Evolutionary conservation across 2,797 vertebrate species (phyloP).

Genomic region (Mastacembelus armatus): DNA sequence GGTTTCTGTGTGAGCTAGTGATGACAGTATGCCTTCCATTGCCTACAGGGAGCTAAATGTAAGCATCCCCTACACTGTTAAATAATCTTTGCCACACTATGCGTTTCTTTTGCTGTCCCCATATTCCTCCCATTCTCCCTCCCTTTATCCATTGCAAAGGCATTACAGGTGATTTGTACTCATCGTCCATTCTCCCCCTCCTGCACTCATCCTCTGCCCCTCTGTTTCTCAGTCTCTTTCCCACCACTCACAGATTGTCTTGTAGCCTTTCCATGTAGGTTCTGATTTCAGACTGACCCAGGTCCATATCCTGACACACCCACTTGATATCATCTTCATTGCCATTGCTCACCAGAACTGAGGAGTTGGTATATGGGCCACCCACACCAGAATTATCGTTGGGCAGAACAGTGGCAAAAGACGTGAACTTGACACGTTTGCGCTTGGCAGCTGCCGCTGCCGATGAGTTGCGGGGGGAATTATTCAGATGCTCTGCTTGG

Average conservation of each 20-base stretch:
- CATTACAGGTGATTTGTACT: conserved; percentile 87
- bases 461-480: conserved; percentile 83
- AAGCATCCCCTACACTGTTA: conserved; percentile 23
- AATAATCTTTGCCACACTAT: conserved; percentile 16
- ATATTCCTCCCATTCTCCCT: conserved; percentile 67
- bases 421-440: conserved; percentile 98
- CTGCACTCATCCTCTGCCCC: conserved; percentile 53
- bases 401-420: conserved; percentile 94
- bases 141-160: conserved; percentile 83
- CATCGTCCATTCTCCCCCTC: conserved; percentile 59
- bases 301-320: conserved; percentile 97
- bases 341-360: conserved; percentile 84
- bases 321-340: conserved; percentile 96
- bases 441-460: conserved; percentile 87
- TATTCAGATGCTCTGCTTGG: conserved; percentile 86
- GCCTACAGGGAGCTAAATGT: conserved; percentile 32
- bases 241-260: conserved; percentile 93
- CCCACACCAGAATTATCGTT: conserved; percentile 84
- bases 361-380: conserved; percentile 72
- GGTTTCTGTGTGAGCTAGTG: conserved; percentile 61
- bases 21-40: conserved; percentile 40
- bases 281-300: conserved; percentile 93
- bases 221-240: conserved; percentile 47
- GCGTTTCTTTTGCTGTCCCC: conserved; percentile 27
- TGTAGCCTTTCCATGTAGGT: conserved; percentile 98